phyloP scores from a whole-genome alignment of 2,113 vertebrate species.

The Corapipo altera region DNA sequence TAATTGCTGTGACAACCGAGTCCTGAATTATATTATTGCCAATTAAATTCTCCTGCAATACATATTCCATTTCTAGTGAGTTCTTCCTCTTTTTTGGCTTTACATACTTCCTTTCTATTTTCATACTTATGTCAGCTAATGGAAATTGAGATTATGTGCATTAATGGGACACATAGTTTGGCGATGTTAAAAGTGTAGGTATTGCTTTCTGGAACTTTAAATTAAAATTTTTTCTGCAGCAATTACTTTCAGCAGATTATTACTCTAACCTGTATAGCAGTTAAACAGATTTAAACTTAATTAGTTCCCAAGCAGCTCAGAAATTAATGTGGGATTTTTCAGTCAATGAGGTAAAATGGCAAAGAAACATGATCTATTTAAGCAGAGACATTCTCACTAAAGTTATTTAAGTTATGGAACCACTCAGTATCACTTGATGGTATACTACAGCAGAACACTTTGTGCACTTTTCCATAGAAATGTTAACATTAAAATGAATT shows the following conservation, averaged over 20 bases:
- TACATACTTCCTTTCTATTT: not conserved
- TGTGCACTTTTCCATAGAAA: not conserved
- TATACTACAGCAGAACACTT: not conserved
- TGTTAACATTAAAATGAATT: not conserved
- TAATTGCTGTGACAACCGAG: not conserved
- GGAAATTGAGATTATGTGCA: conserved; percentile 25
- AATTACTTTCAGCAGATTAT: conserved; percentile 52
- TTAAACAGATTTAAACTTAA: conserved; percentile 60
- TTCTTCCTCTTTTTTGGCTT: not conserved
- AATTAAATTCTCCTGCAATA: not conserved
- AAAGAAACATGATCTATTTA: not conserved
- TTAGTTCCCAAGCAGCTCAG: conserved; percentile 34
- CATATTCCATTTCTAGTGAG: not conserved
- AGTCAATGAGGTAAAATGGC: conserved; percentile 44
- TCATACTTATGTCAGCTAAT: conserved; percentile 17
- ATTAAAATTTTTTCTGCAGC: conserved; percentile 30
- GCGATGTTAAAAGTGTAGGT: not conserved
- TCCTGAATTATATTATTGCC: not conserved
- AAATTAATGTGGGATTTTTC: conserved; percentile 42
- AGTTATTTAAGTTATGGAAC: conserved; percentile 10
- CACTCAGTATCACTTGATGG: not conserved
- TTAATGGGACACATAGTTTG: conserved; percentile 9
- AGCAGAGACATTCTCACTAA: not conserved
- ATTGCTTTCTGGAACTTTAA: conserved; percentile 48
- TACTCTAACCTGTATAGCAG: conserved; percentile 30